Percentiles rank a stretch among this genome's conserved stretches.
Evolutionary conservation across 53 echinoderm and acorn worm species (phyloP).

Genomic region (Stichopus horrens): DNA sequence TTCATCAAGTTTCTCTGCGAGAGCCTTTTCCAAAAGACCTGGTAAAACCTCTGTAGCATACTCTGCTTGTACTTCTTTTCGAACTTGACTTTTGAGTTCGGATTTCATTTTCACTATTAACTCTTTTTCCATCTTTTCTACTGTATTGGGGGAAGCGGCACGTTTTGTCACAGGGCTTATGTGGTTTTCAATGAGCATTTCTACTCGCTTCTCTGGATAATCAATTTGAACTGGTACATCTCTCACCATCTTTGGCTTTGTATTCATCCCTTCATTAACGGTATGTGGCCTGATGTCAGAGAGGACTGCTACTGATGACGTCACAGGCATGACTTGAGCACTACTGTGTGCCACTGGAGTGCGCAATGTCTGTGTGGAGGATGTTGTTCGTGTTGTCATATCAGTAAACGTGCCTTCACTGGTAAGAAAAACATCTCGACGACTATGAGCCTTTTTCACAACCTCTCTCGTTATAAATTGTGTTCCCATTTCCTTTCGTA

Average conservation of each 20-base stretch:
- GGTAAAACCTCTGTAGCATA: slow-evolving; percentile 23
- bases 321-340: slow-evolving; percentile 24
- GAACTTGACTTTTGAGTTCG: slow-evolving; percentile 12
- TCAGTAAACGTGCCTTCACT: slow-evolving; percentile 30
- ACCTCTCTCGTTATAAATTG: slow-evolving; percentile 26
- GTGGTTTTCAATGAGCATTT: not conserved
- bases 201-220: slow-evolving; percentile 5
- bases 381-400: not conserved
- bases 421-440: slow-evolving; percentile 24
- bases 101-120: slow-evolving; percentile 22
- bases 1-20: not conserved
- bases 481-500: slow-evolving; percentile 26
- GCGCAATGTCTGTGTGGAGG: slow-evolving; percentile 23
- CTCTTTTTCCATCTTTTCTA: slow-evolving; percentile 18
- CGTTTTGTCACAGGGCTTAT: slow-evolving; percentile 6
- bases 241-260: not conserved
- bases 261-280: slow-evolving; percentile 12
- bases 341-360: slow-evolving; percentile 5
- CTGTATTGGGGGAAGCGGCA: slow-evolving; percentile 1
- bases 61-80: slow-evolving; percentile 37
- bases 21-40: slow-evolving; percentile 27
- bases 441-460: slow-evolving; percentile 13
- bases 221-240: slow-evolving; percentile 30
- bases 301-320: slow-evolving; percentile 13
- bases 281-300: not conserved